Evolutionary conservation across 1,140 invertebrate genomes (phyloP).

Genomic region (Zaprionus camerounensis): DNA sequence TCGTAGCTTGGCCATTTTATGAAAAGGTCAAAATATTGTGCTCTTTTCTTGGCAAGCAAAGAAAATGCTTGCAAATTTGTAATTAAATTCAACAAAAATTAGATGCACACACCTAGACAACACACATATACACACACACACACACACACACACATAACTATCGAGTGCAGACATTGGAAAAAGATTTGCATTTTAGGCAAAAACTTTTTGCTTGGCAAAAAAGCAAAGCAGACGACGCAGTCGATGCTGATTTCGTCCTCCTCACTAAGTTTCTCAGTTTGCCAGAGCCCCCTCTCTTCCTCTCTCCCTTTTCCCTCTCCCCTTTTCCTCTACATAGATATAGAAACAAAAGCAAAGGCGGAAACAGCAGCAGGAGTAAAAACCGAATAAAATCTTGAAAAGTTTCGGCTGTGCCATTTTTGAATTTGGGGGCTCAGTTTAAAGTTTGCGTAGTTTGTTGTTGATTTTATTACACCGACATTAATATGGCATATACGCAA

Average conservation of each 20-base stretch:
- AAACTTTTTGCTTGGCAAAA: slow-evolving; percentile 21
- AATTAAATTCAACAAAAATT: slow-evolving; percentile 71
- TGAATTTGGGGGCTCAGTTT: slow-evolving; percentile 30
- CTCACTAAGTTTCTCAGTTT: slow-evolving; percentile 35
- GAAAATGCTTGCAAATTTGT: slow-evolving; percentile 39
- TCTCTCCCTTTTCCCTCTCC: not conserved
- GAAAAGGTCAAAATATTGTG: not conserved
- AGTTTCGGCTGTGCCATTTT: slow-evolving; percentile 4
- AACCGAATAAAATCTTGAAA: slow-evolving; percentile 33
- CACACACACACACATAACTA: slow-evolving; percentile 14
- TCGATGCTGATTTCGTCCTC: slow-evolving; percentile 8
- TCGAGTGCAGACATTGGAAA: slow-evolving; percentile 35
- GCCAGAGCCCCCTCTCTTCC: not conserved
- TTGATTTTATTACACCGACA: slow-evolving; percentile 46
- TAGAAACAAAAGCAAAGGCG: slow-evolving; percentile 20
- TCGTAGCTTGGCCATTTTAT: slow-evolving; percentile 3
- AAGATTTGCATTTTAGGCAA: slow-evolving; percentile 48
- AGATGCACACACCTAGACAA: slow-evolving; percentile 65
- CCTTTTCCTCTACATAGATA: not conserved
- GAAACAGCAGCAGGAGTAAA: slow-evolving; percentile 48
- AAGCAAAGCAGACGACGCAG: slow-evolving; percentile 3
- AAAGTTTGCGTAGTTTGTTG: slow-evolving; percentile 37
- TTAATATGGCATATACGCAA: slow-evolving; percentile 49
- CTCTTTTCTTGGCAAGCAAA: slow-evolving; percentile 2
- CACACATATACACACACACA: slow-evolving; percentile 13